Base-by-base conservation (phyloP, 1,140 invertebrate species). In the Drusus annulatus region DNA sequence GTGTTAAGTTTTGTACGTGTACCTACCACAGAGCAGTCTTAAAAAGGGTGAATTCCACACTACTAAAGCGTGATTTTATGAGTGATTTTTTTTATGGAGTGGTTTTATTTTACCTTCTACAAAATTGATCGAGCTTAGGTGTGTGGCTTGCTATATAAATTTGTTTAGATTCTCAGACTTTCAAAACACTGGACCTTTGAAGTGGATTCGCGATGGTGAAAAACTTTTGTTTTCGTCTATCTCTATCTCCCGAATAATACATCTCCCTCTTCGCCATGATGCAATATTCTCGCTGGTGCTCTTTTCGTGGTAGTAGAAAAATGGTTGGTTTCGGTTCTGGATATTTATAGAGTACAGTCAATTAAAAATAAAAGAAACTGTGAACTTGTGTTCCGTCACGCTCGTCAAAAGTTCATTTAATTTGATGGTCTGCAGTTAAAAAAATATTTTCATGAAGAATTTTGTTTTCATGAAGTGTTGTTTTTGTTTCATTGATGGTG, bases 81-180 rank as follows among this genome's bases (percentile, higher is more conserved):
- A 50, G 28, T 16, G 2, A n/a, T n/a, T 45, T 17, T n/a, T 36
- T 36, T 17, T 17, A 68, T 31, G 31, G 45, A 36, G 25, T 68
- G 16, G 1, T 16, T n/a, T 51, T 0, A 13, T 52, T 52, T 71
- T 71, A 16, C 19, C 5, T 52, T 15, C 25, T 1, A 19, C 3
- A 28, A 52, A 16, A 71, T 54, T 13, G 21, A 1, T 25, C 16
- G 1, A 31, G 15, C n/a, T 65, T 21, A 1, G 28, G 28, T 31
- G 21, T 65, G 23, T 28, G 23, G 23, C 62, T 71, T 16, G 68
- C 8, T 50, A 52, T 71, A 36, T 60, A 23, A 21, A 60, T 68
- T 68, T 68, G 63, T 71, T 71, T 71, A 71, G 68, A 52, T 71
- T 71, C 68, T 71, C 68, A 71, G 68, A 71, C 68, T 71, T 71